A percentile compares a stretch with the other conserved stretches of the same genome.
Conservation (phyloP, 2,888 invertebrate genomes). For the Platypus cylindrus region DNA sequence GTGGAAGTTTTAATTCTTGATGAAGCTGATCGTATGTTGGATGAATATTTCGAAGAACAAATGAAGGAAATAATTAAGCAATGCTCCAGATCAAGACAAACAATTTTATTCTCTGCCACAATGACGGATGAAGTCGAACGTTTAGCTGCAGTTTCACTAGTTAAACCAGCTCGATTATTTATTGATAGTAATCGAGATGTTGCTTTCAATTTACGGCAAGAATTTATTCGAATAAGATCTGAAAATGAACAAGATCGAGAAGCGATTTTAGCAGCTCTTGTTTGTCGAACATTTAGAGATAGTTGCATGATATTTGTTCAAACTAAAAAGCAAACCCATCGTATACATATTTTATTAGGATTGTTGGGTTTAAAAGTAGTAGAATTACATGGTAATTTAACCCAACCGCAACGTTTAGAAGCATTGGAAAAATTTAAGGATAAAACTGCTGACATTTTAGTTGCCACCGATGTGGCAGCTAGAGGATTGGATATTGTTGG, state of each 20-base stretch:
- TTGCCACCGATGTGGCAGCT: slow-evolving; percentile 93
- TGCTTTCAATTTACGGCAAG: slow-evolving; percentile 89
- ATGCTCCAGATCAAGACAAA: slow-evolving; percentile 84
- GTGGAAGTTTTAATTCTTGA: slow-evolving; percentile 80
- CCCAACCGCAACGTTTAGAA: slow-evolving; percentile 89
- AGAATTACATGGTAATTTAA: slow-evolving; percentile 90
- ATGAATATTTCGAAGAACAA: slow-evolving; percentile 97
- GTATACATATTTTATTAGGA: slow-evolving; percentile 83
- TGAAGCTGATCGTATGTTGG: slow-evolving; percentile 84
- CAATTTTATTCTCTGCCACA: slow-evolving; percentile 96
- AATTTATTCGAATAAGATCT: slow-evolving; percentile 76
- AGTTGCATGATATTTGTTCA: slow-evolving; percentile 92
- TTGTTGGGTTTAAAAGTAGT: slow-evolving; percentile 74
- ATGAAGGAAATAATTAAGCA: slow-evolving; percentile 96
- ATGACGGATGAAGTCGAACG: slow-evolving; percentile 98
- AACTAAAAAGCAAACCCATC: slow-evolving; percentile 91
- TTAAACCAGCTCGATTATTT: slow-evolving; percentile 87
- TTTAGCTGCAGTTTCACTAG: slow-evolving; percentile 82
- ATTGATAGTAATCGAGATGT: slow-evolving; percentile 94
- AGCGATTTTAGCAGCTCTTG: slow-evolving; percentile 69
- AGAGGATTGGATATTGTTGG: slow-evolving; percentile 90
- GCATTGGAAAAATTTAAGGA: slow-evolving; percentile 80
- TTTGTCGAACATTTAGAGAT: slow-evolving; percentile 81
- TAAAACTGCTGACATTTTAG: slow-evolving; percentile 61
- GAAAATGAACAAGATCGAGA: slow-evolving; percentile 86